Evolutionary conservation across 1,140 invertebrate genomes (phyloP).

Genomic region (Drosophila funebris): DNA sequence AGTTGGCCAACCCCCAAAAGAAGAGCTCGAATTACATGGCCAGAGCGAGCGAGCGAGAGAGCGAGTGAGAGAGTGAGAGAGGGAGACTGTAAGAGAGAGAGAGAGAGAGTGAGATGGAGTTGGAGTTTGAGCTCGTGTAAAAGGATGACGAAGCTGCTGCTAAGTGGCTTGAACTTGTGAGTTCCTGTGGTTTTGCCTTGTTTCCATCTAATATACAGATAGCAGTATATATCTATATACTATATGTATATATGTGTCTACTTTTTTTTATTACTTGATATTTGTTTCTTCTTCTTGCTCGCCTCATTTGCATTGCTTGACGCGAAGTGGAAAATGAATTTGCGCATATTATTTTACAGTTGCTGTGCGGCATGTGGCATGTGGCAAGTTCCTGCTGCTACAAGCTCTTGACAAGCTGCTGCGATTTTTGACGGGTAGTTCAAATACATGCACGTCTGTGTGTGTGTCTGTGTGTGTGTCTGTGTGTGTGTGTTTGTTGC

Average conservation of each 20-base stretch:
- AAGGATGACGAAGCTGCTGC: slow-evolving; percentile 67
- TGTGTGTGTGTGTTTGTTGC: slow-evolving; percentile 31
- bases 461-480: slow-evolving; percentile 7
- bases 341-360: slow-evolving; percentile 75
- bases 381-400: slow-evolving; percentile 11
- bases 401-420: slow-evolving; percentile 52
- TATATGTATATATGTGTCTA: neutral
- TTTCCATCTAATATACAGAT: slow-evolving; percentile 10
- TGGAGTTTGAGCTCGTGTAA: slow-evolving; percentile 3
- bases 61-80: neutral
- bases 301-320: slow-evolving; percentile 50
- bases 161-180: slow-evolving; percentile 70
- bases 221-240: slow-evolving; percentile 22
- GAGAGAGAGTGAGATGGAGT: neutral
- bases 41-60: neutral
- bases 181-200: slow-evolving; percentile 61
- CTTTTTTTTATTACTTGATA: slow-evolving; percentile 20
- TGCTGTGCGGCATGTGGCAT: neutral
- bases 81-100: neutral
- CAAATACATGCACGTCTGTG: neutral
- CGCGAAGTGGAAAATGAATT: slow-evolving; percentile 56
- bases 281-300: slow-evolving; percentile 19
- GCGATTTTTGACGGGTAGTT: slow-evolving; percentile 43
- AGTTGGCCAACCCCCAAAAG: slow-evolving; percentile 35
- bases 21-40: slow-evolving; percentile 27